Conservation (phyloP, 2,797 vertebrate genomes). For the Spea hammondii region DNA sequence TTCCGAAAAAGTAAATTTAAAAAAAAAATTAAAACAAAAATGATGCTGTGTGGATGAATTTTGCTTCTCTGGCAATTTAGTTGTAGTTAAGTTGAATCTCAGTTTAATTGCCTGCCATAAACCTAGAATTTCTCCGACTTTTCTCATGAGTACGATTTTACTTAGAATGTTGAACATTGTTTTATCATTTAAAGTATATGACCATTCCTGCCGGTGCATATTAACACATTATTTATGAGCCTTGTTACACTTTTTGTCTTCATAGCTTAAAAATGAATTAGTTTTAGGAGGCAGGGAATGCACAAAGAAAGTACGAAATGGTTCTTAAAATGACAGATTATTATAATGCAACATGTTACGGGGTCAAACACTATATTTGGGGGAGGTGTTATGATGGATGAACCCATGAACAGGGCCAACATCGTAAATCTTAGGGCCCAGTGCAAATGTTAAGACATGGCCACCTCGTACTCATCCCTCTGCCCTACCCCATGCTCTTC, state of each 20-base stretch:
- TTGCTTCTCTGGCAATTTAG: conserved; percentile 18
- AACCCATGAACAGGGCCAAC: neutral
- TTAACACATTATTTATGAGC: conserved; percentile 10
- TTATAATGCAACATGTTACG: neutral
- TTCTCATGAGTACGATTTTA: neutral
- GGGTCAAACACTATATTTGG: neutral
- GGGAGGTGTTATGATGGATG: too few species aligned
- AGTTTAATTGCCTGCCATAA: conserved; percentile 30
- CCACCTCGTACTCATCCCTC: too few species aligned
- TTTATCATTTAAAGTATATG: conserved; percentile 16
- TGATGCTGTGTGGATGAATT: conserved; percentile 14
- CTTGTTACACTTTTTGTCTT: conserved; percentile 1
- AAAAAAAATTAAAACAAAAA: neutral
- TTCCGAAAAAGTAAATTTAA: neutral
- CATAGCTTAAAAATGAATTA: neutral
- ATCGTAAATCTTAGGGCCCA: neutral
- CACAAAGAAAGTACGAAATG: neutral
- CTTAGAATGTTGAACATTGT: conserved; percentile 1
- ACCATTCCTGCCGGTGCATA: neutral
- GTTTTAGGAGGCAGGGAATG: neutral
- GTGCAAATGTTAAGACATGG: too few species aligned
- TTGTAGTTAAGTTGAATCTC: neutral
- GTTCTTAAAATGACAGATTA: neutral
- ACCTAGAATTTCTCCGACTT: neutral
- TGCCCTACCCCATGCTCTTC: too few species aligned